Conservation (phyloP, 2,888 invertebrate genomes). For the Apeira syringaria region DNA sequence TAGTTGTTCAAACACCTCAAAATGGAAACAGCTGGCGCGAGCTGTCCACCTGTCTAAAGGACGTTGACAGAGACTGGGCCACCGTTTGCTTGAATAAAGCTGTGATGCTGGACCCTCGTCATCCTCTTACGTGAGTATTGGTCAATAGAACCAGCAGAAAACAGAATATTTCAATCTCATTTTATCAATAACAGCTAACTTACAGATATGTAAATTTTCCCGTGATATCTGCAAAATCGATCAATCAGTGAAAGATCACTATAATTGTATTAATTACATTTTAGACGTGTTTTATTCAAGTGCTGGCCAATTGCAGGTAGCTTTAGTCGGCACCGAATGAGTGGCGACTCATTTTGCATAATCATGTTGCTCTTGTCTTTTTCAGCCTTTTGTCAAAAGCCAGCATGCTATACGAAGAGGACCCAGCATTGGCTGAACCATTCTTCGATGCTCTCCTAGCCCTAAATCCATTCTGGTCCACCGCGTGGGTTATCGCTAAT, state of each 20-base stretch:
- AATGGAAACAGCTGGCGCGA: conserved; percentile 64
- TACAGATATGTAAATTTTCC: too few species aligned
- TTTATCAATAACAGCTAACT: too few species aligned
- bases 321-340: too few species aligned
- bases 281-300: too few species aligned
- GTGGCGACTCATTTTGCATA: too few species aligned
- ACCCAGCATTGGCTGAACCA: conserved; percentile 56
- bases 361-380: too few species aligned
- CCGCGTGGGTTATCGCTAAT: conserved; percentile 51
- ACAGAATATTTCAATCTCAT: too few species aligned
- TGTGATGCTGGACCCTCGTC: conserved; percentile 53
- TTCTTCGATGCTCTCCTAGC: conserved; percentile 60
- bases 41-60: conserved; percentile 60
- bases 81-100: conserved; percentile 61
- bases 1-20: conserved; percentile 43
- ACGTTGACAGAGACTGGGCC: conserved; percentile 60
- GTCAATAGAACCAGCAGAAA: too few species aligned
- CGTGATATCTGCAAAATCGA: too few species aligned
- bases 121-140: conserved; percentile 66
- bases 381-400: conserved; percentile 63
- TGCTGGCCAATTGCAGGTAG: too few species aligned
- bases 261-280: too few species aligned
- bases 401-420: conserved; percentile 54
- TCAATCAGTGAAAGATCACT: too few species aligned
- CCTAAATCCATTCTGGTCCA: conserved; percentile 56